Conservation (phyloP, 2,113 vertebrate genomes). For the Nyctibius bracteatus region DNA sequence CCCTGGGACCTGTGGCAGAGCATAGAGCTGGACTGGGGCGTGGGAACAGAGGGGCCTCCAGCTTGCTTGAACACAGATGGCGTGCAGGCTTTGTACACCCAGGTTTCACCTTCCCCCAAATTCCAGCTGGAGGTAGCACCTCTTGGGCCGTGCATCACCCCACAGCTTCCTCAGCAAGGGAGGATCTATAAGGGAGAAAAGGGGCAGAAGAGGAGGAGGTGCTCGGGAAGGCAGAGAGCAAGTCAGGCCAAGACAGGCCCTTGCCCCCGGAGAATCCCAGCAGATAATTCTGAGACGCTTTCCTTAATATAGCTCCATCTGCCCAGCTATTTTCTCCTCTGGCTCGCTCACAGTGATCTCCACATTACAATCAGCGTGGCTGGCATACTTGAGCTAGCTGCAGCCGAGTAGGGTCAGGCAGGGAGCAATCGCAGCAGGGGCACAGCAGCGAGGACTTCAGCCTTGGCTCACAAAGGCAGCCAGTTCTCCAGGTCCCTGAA, state of each 20-base stretch:
- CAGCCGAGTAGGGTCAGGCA: neutral
- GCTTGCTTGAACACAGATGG: neutral
- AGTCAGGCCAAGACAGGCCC: neutral
- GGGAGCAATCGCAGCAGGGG: neutral
- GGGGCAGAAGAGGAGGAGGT: neutral
- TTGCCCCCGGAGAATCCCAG: slow-evolving; percentile 20
- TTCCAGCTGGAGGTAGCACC: neutral
- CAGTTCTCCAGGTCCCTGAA: neutral
- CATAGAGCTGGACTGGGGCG: neutral
- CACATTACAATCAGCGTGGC: slow-evolving; percentile 21
- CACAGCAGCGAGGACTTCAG: neutral
- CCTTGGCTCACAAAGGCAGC: neutral
- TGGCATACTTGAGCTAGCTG: slow-evolving; percentile 48
- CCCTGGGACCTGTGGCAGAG: neutral
- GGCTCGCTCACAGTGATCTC: slow-evolving; percentile 7
- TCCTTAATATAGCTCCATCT: slow-evolving; percentile 60
- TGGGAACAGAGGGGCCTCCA: neutral
- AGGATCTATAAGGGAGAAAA: neutral
- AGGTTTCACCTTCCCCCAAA: neutral
- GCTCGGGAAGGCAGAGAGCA: slow-evolving; percentile 12
- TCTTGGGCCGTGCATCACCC: neutral
- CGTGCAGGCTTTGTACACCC: neutral
- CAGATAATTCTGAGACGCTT: slow-evolving; percentile 38
- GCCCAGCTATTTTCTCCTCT: slow-evolving; percentile 50
- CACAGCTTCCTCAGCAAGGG: neutral